Evolutionary conservation across 2,797 vertebrate species (phyloP).

Genomic region (Morelia viridis): DNA sequence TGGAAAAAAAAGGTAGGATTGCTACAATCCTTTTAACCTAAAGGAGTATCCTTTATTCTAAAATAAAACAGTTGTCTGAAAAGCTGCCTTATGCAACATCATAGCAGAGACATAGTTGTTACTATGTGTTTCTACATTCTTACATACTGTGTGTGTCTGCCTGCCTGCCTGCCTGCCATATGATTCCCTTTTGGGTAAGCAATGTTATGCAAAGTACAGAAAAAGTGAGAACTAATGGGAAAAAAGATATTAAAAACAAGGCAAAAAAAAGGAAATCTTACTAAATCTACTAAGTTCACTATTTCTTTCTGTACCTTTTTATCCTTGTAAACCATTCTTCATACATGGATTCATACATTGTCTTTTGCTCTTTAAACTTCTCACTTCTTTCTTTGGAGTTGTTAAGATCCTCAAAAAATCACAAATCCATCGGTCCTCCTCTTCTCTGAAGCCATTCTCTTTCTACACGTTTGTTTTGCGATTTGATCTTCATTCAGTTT

Average conservation of each 20-base stretch:
- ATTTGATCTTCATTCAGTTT: too few relatives aligned
- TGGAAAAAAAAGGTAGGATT: not conserved
- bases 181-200: not conserved
- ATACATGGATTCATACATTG: too few relatives aligned
- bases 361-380: too few relatives aligned
- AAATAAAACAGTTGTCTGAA: not conserved
- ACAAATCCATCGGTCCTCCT: too few relatives aligned
- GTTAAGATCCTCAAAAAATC: too few relatives aligned
- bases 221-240: not conserved
- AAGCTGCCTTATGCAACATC: not conserved
- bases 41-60: not conserved
- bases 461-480: too few relatives aligned
- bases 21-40: not conserved
- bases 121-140: not conserved
- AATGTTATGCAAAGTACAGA: not conserved
- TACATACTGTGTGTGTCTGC: not conserved
- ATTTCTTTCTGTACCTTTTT: not conserved
- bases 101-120: not conserved
- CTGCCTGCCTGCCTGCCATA: not conserved
- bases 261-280: not conserved
- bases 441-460: too few relatives aligned
- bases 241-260: not conserved
- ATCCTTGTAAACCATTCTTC: not conserved
- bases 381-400: too few relatives aligned
- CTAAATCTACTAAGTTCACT: not conserved